Evolutionary conservation across 2,888 invertebrate genomes (phyloP), one percentile per base, ranked within the genome.

Genomic region (Acheta domesticus): DNA sequence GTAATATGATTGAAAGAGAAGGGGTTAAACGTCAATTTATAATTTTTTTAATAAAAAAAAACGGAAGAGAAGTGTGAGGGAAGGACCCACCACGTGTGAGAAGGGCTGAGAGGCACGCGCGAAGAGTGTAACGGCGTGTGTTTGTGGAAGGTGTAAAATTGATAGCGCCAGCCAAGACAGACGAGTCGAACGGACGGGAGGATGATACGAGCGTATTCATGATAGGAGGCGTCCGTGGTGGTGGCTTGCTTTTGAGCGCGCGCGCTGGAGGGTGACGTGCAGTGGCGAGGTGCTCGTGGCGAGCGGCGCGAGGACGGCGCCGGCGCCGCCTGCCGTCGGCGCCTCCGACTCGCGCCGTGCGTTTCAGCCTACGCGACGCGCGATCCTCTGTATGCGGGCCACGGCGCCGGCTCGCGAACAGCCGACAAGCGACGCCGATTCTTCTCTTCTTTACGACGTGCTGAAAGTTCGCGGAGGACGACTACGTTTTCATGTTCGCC

Each of bases 1-100:
- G 62, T 62, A 62, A 62, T 62, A 62, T 62, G 62, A 62, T 62
- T 62, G 62, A 62, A 62, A 62, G 62, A n/a, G 16, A 62, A n/a
- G n/a, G 62, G 62, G 62, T 62, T 62, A 62, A 62, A 62, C 62
- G 62, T 14, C 62, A 62, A 62, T 62, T 62, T 62, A 62, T 62
- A 62, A 16, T 12, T 62, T 62, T 62, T 62, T 62, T 5, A 62
- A 19, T 19, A 14, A 62, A n/a, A 62, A 62, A 11, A 62, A 62
- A 62, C 11, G 16, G 62, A 1, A 14, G 62, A 12, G 3, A 14
- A 62, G 62, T 1, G 62, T 62, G n/a, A 62, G 23, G 23, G 23
- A 23, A 23, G 23, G 23, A 62, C n/a, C 62, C 62, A 62, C 62
- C 62, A 3, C 62, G 14, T 62, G 62, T 36, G 1, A 8, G 36